These are phyloP conservation scores for Myiozetetes cayanensis DNA, from an alignment of 2,113 vertebrate genomes.

Conservation along the genomic window DNA sequence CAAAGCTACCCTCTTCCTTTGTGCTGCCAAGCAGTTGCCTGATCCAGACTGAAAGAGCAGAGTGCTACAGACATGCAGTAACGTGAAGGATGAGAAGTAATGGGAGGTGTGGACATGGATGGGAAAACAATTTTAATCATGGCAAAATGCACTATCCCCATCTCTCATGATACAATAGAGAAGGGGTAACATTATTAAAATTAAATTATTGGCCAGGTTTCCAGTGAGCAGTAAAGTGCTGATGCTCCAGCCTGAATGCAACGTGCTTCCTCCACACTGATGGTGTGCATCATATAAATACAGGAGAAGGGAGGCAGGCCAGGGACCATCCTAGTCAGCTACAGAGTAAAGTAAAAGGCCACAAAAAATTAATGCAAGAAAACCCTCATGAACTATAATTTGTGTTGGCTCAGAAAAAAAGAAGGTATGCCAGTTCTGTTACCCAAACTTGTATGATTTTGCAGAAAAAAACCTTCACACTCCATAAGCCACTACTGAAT, in stretches of 20 bases:
- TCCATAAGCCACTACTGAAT: not conserved
- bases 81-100: not conserved
- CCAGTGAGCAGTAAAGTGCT: not conserved
- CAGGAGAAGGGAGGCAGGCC: not conserved
- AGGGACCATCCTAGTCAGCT: not conserved
- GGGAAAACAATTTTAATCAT: not conserved
- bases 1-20: not conserved
- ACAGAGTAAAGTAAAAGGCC: not conserved
- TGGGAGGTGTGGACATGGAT: rapidly evolving
- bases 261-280: not conserved
- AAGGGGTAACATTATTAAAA: not conserved
- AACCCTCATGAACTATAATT: not conserved
- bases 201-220: not conserved
- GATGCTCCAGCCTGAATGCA: not conserved
- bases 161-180: not conserved
- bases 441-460: rapidly evolving
- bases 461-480: not conserved
- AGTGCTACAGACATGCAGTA: rapidly evolving
- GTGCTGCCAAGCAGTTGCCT: not conserved
- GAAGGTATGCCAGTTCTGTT: not conserved
- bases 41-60: not conserved
- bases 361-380: not conserved
- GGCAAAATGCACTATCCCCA: not conserved
- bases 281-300: not conserved
- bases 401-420: not conserved